Evolutionary conservation across 2,888 invertebrate species (phyloP).

Genomic region (Junonia oenone): DNA sequence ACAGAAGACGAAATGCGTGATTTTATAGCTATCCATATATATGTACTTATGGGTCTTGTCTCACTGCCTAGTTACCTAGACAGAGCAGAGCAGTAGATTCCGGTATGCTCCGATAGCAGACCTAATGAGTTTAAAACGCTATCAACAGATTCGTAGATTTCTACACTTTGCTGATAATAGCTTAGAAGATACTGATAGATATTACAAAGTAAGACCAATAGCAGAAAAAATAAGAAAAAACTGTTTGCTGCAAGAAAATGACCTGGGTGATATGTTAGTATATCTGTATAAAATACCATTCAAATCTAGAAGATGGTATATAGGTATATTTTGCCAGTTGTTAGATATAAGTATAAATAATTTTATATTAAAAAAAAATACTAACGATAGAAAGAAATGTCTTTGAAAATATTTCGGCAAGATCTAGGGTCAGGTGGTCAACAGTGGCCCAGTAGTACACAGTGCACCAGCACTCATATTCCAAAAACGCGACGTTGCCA

Average conservation of each 20-base stretch:
- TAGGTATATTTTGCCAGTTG: slow-evolving; percentile 32
- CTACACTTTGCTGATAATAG: slow-evolving; percentile 39
- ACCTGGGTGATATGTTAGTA: slow-evolving; percentile 30
- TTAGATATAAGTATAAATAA: slow-evolving; percentile 30
- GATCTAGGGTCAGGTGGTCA: no score
- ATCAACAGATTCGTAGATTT: slow-evolving; percentile 33
- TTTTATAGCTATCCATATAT: slow-evolving; percentile 37
- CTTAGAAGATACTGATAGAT: slow-evolving; percentile 32
- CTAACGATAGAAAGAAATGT: slow-evolving; percentile 17
- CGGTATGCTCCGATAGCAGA: slow-evolving; percentile 31
- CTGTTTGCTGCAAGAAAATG: slow-evolving; percentile 28
- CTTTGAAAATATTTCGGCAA: slow-evolving; percentile 21
- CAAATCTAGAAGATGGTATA: slow-evolving; percentile 35
- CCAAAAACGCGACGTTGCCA: no score
- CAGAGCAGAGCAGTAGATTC: slow-evolving; percentile 31
- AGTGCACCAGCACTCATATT: no score
- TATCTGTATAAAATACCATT: slow-evolving; percentile 27
- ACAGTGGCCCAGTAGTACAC: no score
- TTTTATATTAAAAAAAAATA: slow-evolving; percentile 23
- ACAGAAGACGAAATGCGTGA: slow-evolving; percentile 32
- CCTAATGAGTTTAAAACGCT: slow-evolving; percentile 36
- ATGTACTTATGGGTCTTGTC: slow-evolving; percentile 40
- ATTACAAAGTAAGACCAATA: slow-evolving; percentile 37
- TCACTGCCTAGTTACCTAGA: slow-evolving; percentile 33
- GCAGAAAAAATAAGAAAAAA: slow-evolving; percentile 27